These are phyloP conservation scores for Graphium colonna DNA, from an alignment of 2,888 invertebrate species.

Conservation along the genomic window DNA sequence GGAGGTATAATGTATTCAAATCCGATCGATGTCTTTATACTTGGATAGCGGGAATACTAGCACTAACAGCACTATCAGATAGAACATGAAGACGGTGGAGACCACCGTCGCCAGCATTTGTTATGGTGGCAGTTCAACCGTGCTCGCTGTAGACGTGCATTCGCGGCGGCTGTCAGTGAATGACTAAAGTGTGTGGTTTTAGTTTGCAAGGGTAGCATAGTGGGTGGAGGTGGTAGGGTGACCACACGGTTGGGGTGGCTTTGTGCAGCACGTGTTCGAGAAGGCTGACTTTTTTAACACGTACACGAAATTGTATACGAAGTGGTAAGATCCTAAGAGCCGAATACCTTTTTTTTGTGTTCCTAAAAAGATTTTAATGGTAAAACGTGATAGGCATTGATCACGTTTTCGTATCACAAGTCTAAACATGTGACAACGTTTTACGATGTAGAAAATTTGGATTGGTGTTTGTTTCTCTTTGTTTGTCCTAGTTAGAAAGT, in stretches of 20 bases:
- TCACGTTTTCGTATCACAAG: too few relatives aligned
- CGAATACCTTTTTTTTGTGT: too few relatives aligned
- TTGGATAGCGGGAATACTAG: constrained; percentile 65
- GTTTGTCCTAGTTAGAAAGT: too few relatives aligned
- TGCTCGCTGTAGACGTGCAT: constrained; percentile 30
- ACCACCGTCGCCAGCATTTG: constrained; percentile 51
- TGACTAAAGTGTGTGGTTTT: constrained; percentile 41
- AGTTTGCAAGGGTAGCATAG: constrained; percentile 24
- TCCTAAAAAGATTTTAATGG: too few relatives aligned
- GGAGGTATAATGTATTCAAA: not conserved
- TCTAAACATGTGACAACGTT: too few relatives aligned
- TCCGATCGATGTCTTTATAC: constrained; percentile 40
- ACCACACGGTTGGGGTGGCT: not conserved
- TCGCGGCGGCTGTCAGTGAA: constrained; percentile 33
- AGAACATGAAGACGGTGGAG: constrained; percentile 60
- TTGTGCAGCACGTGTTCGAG: not conserved
- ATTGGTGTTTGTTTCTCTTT: too few relatives aligned
- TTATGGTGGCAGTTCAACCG: not conserved
- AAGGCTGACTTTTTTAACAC: too few relatives aligned
- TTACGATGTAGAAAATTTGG: too few relatives aligned
- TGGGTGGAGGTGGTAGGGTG: not conserved
- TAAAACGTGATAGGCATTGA: too few relatives aligned
- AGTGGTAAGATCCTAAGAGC: too few relatives aligned
- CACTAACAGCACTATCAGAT: constrained; percentile 59
- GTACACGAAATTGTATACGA: too few relatives aligned